A percentile compares a stretch with the other conserved stretches of the same genome.
Conservation (phyloP, 2,888 invertebrate species). For the Phoenoteleia sp. region DNA sequence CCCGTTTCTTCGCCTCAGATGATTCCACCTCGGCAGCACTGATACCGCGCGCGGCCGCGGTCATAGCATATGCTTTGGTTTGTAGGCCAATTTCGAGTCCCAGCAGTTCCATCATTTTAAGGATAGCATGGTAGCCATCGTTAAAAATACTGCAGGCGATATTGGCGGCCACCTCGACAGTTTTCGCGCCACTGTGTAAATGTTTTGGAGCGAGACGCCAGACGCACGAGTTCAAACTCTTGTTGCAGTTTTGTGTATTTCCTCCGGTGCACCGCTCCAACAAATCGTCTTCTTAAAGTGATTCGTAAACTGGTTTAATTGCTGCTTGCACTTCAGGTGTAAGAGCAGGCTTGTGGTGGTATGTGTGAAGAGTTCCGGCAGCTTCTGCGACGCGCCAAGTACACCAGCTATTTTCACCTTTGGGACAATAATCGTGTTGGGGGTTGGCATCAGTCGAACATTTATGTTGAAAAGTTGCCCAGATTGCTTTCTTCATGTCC, state of each 20-base stretch:
- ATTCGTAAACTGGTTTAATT: too few species aligned
- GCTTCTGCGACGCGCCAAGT: too few species aligned
- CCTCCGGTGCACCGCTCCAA: not conserved
- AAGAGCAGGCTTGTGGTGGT: too few species aligned
- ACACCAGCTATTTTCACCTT: too few species aligned
- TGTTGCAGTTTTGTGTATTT: not conserved
- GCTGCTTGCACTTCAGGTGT: too few species aligned
- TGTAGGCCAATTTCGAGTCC: not conserved
- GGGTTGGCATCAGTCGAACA: too few species aligned
- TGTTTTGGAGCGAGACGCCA: not conserved
- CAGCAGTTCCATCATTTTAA: slow-evolving; percentile 8
- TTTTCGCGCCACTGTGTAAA: slow-evolving; percentile 6
- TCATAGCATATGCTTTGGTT: not conserved
- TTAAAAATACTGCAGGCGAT: slow-evolving; percentile 2
- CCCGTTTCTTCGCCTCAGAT: not conserved
- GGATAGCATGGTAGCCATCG: not conserved
- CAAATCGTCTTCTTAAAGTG: not conserved
- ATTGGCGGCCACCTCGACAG: slow-evolving; percentile 5
- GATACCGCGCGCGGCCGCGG: not conserved
- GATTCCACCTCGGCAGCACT: not conserved
- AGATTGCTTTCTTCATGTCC: too few species aligned
- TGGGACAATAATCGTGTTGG: too few species aligned
- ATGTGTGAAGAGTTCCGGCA: too few species aligned
- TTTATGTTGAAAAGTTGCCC: too few species aligned
- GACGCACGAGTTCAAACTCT: not conserved